These are phyloP conservation scores for Lutjanus campechanus DNA, from an alignment of 2,797 vertebrate genomes.

Conservation along the genomic window DNA sequence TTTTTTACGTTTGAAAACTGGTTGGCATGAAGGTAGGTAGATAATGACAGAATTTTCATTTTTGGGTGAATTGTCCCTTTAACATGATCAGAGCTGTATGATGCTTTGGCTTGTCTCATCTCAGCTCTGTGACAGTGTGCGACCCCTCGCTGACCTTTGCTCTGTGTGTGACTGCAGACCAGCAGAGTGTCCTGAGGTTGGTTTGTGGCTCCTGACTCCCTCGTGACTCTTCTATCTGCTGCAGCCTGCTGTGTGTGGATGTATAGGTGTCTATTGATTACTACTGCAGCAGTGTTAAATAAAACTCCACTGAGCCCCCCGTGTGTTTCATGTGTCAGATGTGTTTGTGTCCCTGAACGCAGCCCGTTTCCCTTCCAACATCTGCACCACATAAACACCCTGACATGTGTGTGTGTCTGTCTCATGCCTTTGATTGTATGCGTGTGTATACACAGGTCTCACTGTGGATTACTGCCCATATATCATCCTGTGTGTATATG, in stretches of 20 bases:
- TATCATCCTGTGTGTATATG: slow-evolving; percentile 58
- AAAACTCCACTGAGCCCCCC: slow-evolving; percentile 19
- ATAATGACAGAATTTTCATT: no score
- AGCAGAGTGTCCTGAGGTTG: slow-evolving; percentile 28
- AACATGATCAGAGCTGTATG: background rate
- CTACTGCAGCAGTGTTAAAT: slow-evolving; percentile 26
- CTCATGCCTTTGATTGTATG: slow-evolving; percentile 66
- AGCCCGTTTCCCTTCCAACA: slow-evolving; percentile 73
- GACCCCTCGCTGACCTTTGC: slow-evolving; percentile 43
- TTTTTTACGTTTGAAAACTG: no score
- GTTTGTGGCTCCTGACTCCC: slow-evolving; percentile 38
- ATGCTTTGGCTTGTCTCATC: background rate
- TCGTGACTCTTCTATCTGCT: slow-evolving; percentile 8
- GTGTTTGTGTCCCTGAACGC: slow-evolving; percentile 63
- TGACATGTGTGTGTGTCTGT: slow-evolving; percentile 54
- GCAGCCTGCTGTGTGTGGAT: background rate
- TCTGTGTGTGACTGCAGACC: slow-evolving; percentile 35
- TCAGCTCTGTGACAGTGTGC: slow-evolving; percentile 11
- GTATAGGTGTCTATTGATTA: slow-evolving; percentile 30
- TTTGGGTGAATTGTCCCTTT: background rate
- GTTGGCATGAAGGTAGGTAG: no score
- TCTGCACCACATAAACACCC: slow-evolving; percentile 82
- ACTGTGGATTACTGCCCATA: slow-evolving; percentile 66
- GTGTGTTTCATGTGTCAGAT: slow-evolving; percentile 68
- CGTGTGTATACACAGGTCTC: slow-evolving; percentile 57